These are phyloP conservation scores for Tachina fera DNA, from an alignment of 2,888 invertebrate genomes.

Conservation along the genomic window DNA sequence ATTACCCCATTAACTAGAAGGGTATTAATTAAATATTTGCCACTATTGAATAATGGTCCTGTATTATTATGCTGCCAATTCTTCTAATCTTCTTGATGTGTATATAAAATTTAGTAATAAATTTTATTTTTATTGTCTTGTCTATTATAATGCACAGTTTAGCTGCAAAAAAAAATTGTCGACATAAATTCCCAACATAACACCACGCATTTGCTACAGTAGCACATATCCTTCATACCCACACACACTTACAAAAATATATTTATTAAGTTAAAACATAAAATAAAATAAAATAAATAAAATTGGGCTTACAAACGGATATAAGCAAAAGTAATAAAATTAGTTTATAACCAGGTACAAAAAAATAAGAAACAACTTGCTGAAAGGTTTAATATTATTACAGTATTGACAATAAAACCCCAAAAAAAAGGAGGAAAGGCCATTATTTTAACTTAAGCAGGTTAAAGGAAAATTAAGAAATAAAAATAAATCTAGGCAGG, in stretches of 20 bases:
- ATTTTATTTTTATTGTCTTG: conserved; percentile 50
- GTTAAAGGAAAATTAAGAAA: conserved; percentile 32
- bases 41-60: not conserved
- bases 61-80: not conserved
- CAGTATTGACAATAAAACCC: not conserved
- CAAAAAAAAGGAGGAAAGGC: not conserved
- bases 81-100: not conserved
- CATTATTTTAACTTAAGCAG: conserved; percentile 41
- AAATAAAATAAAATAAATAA: conserved; percentile 26
- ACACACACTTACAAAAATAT: conserved; percentile 8
- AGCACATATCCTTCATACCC: not conserved
- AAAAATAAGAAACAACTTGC: not conserved
- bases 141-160: conserved; percentile 37
- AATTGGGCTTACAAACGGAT: conserved; percentile 27
- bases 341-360: conserved; percentile 25
- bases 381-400: not conserved
- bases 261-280: conserved; percentile 29
- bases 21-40: not conserved
- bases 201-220: not conserved
- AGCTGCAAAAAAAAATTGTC: not conserved
- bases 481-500: conserved; percentile 37
- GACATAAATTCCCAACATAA: not conserved
- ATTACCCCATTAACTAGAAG: not conserved
- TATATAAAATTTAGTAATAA: conserved; percentile 39
- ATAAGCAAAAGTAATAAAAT: conserved; percentile 58